Percentiles rank a stretch among this genome's conserved stretches.
Conservation (phyloP, 2,113 vertebrate species). For the Caranx melampygus region DNA sequence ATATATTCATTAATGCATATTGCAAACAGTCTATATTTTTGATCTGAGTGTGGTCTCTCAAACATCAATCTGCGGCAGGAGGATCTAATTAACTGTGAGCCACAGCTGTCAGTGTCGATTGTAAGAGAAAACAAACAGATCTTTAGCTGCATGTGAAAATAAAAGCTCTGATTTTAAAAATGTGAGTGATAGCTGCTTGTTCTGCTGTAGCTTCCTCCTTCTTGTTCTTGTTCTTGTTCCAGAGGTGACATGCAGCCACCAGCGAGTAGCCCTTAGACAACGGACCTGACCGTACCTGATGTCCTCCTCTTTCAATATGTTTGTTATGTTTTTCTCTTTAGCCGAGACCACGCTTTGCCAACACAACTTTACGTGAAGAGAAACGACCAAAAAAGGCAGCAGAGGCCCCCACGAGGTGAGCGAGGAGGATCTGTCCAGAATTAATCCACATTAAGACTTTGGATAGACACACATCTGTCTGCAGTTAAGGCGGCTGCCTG, state of each 20-base stretch:
- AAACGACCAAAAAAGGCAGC: constrained; percentile 38
- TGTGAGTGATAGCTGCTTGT: too few species aligned
- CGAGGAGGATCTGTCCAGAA: constrained; percentile 22
- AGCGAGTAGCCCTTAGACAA: background rate
- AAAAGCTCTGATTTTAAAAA: background rate
- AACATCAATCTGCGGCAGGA: too few species aligned
- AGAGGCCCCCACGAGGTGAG: constrained; percentile 14
- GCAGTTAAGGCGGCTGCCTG: constrained; percentile 24
- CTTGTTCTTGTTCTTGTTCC: too few species aligned
- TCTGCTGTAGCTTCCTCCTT: too few species aligned
- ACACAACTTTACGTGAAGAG: constrained; percentile 13
- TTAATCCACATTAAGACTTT: constrained; percentile 34
- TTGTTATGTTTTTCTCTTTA: background rate
- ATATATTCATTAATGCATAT: too few species aligned
- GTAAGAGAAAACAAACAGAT: too few species aligned
- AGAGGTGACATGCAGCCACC: background rate
- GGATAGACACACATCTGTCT: constrained; percentile 54
- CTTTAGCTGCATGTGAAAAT: too few species aligned
- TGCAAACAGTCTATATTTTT: too few species aligned
- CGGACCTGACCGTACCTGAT: background rate
- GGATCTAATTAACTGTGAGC: too few species aligned
- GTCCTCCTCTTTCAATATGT: background rate
- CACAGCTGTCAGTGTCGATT: too few species aligned
- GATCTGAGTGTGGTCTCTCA: too few species aligned
- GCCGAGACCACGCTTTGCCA: background rate